Base-by-base conservation (phyloP, 2,888 invertebrate genomes). In the Leptodirus hochenwartii region DNA sequence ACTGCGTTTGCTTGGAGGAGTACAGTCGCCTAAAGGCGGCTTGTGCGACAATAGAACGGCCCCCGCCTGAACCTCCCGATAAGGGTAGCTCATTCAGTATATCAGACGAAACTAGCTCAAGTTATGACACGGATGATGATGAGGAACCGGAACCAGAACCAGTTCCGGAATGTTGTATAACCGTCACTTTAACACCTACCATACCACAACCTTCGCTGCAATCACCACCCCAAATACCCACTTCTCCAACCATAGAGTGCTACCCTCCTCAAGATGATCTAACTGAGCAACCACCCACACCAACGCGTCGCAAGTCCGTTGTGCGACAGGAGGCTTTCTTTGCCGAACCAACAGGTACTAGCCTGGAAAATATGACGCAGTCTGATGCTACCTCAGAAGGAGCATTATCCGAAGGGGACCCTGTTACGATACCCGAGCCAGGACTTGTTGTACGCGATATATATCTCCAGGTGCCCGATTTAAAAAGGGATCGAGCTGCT, bases 281-380 rank as follows among this genome's bases (percentile, higher is more conserved):
- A 17, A 40, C 41, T 26, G 42, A 46, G 33, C 44, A 48, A 10
- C 46, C 50, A 6, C 22, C 38, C n/a, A 49, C 49, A 10, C 50
- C 49, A 17, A 41, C 44, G 34, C 60, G 81, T 29, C 62, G 79
- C 38, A 69, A 76, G 34, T 79, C 80, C 5, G 76, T 80, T 44
- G 75, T 77, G 32, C 66, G 84, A 11, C 84, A 84, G 50, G 80
- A 81, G 54, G 82, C 82, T 1, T 72, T 82, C 44, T 76, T 80
- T 43, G 74, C 75, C 17, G 76, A 75, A 47, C 74, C 76, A 4
- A 72, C 71, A 0, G 72, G 71, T 22, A 72, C 64, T 43, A 75
- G 75, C 1, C 53, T 76, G 27, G 77, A 77, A 47, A 76, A 75
- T 47, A 69, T 76, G 11, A 65, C 69, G 9, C 45, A 44, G 17